Percentiles rank a stretch among this genome's conserved stretches.
Conservation (phyloP, 2,113 vertebrate species). For the Kobus ellipsiprymnus region DNA sequence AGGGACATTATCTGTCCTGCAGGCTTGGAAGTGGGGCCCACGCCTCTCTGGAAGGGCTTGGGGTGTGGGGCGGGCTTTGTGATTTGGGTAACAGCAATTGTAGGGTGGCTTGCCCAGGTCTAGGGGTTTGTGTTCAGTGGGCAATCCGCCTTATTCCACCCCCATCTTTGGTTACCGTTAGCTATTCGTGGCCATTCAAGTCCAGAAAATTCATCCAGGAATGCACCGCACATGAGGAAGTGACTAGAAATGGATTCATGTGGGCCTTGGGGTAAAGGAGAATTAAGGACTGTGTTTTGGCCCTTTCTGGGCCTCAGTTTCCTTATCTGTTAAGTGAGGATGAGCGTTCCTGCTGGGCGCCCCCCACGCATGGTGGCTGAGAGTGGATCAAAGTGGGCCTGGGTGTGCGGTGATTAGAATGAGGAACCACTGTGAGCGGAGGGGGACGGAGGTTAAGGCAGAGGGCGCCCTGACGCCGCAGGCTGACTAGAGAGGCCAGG, state of each 20-base stretch:
- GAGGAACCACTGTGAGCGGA: not conserved
- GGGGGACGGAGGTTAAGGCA: not conserved
- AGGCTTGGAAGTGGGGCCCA: not conserved
- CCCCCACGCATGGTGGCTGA: not conserved
- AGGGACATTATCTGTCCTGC: not conserved
- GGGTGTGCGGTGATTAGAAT: not conserved
- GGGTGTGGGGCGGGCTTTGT: not conserved
- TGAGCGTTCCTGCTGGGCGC: not conserved
- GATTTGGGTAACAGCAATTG: not conserved
- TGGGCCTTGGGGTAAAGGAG: not conserved
- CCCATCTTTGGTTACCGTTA: not conserved
- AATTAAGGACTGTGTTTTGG: not conserved
- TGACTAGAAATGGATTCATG: not conserved
- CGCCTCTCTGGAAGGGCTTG: not conserved
- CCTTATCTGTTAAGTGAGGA: not conserved
- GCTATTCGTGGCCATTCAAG: not conserved
- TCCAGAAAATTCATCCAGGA: not conserved
- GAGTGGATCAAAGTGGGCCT: not conserved
- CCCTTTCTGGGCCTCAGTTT: not conserved
- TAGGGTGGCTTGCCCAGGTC: not conserved
- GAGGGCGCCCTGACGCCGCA: not conserved
- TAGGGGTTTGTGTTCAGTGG: not conserved
- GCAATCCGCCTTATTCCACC: too few relatives aligned
- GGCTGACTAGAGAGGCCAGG: not conserved
- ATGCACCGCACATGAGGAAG: not conserved